phyloP scores from a whole-genome alignment of 1,140 invertebrate genomes.

The Drosophila subpulchrella region DNA sequence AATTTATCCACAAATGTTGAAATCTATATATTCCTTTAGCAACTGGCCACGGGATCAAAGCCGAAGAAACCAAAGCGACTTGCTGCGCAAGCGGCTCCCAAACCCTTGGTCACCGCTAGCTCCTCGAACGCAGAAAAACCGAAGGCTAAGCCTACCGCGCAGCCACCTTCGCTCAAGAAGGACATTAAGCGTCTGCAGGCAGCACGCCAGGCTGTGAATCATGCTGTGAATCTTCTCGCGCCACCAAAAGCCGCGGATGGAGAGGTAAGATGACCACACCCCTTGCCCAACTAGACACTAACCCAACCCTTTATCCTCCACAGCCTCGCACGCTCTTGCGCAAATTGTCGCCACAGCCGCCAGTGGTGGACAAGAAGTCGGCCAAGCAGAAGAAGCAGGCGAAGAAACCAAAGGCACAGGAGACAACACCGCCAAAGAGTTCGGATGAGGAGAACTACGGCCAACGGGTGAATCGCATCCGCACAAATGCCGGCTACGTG shows the following conservation, averaged over 20 bases:
- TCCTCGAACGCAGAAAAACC: no score
- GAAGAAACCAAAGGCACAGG: slow-evolving; percentile 18
- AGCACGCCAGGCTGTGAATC: slow-evolving; percentile 46
- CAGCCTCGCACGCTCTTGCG: slow-evolving; percentile 47
- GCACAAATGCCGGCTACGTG: slow-evolving; percentile 57
- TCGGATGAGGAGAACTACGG: slow-evolving; percentile 66
- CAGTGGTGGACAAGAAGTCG: neutral
- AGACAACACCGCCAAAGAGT: slow-evolving; percentile 52
- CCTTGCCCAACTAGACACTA: neutral
- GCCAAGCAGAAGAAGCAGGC: slow-evolving; percentile 11
- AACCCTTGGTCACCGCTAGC: no score
- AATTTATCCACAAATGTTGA: neutral
- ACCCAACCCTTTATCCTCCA: neutral
- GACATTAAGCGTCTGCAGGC: slow-evolving; percentile 58
- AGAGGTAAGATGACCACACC: slow-evolving; percentile 17
- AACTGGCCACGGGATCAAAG: slow-evolving; percentile 16
- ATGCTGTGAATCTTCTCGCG: slow-evolving; percentile 41
- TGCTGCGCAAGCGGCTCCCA: neutral
- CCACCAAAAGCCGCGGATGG: slow-evolving; percentile 7
- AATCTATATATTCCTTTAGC: slow-evolving; percentile 14
- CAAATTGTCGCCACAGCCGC: slow-evolving; percentile 47
- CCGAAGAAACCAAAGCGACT: neutral
- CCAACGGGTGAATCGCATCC: slow-evolving; percentile 29
- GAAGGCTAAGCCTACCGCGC: neutral
- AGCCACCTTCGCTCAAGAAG: slow-evolving; percentile 27